Evolutionary conservation across 1,140 invertebrate species (phyloP).

Genomic region (Drosophila rufa): DNA sequence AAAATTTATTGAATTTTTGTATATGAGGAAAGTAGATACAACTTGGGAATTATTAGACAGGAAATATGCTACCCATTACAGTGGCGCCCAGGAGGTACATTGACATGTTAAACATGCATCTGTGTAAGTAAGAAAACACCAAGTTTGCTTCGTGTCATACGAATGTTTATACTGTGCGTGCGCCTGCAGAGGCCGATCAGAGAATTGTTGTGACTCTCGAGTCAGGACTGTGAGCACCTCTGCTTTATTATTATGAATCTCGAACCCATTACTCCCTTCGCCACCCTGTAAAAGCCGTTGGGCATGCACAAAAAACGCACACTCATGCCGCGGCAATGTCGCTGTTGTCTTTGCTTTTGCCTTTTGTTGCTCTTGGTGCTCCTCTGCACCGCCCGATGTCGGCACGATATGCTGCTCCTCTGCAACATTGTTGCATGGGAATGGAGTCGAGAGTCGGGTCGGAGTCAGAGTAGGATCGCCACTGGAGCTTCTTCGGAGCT

Average conservation of each 20-base stretch:
- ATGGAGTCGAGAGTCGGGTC: conserved; percentile 28
- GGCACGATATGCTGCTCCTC: conserved; percentile 61
- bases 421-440: conserved; percentile 81
- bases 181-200: too few species aligned
- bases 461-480: conserved; percentile 7
- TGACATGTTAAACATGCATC: too few species aligned
- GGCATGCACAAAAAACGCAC: conserved; percentile 38
- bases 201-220: too few species aligned
- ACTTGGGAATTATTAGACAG: neutral
- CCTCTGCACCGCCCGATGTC: conserved; percentile 39
- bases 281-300: conserved; percentile 13
- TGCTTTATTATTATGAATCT: too few species aligned
- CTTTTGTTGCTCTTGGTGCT: conserved; percentile 30
- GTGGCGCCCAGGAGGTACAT: too few species aligned
- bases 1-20: too few species aligned
- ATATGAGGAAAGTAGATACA: neutral
- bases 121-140: too few species aligned
- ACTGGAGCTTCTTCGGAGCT: neutral
- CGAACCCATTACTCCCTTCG: neutral
- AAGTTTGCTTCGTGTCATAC: too few species aligned
- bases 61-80: neutral
- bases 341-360: conserved; percentile 39
- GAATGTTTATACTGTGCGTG: too few species aligned
- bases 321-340: conserved; percentile 51
- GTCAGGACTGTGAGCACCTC: too few species aligned